Conservation (phyloP, 2,888 invertebrate species). For the Gibbula magus region DNA sequence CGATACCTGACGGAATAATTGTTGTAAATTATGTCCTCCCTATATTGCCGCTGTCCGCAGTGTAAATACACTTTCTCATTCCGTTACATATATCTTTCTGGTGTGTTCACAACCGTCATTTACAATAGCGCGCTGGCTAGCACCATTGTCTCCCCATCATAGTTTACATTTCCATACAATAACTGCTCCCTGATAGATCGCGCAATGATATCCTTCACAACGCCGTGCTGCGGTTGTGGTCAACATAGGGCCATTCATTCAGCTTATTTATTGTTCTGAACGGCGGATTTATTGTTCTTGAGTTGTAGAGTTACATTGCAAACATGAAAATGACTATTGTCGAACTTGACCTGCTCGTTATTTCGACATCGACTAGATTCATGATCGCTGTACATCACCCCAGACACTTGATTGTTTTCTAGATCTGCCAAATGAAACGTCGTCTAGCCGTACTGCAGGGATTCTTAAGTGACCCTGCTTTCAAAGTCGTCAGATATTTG, state of each 20-base stretch:
- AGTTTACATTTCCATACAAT: conserved; percentile 11
- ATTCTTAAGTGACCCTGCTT: too few relatives aligned
- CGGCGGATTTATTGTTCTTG: conserved; percentile 14
- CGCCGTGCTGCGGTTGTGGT: conserved; percentile 17
- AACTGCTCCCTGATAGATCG: conserved; percentile 22
- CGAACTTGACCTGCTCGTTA: conserved; percentile 1
- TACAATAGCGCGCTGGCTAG: not conserved
- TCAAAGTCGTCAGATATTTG: too few relatives aligned
- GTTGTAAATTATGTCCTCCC: conserved; percentile 19
- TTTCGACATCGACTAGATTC: conserved; percentile 4
- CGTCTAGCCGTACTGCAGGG: too few relatives aligned
- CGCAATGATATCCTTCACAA: conserved; percentile 14
- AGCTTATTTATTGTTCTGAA: conserved; percentile 16
- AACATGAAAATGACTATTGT: conserved; percentile 14
- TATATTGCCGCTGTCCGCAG: conserved; percentile 2
- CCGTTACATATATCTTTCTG: conserved; percentile 20
- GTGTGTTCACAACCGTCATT: conserved; percentile 1
- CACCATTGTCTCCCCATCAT: conserved; percentile 12
- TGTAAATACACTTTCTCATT: not conserved
- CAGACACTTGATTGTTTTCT: not conserved
- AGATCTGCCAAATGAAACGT: not conserved
- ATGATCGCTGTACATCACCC: not conserved
- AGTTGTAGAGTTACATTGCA: conserved; percentile 13
- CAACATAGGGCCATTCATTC: conserved; percentile 1
- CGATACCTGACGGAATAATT: not conserved